Base-by-base conservation (phyloP, 2,888 invertebrate species). In the Zelleria hepariella region DNA sequence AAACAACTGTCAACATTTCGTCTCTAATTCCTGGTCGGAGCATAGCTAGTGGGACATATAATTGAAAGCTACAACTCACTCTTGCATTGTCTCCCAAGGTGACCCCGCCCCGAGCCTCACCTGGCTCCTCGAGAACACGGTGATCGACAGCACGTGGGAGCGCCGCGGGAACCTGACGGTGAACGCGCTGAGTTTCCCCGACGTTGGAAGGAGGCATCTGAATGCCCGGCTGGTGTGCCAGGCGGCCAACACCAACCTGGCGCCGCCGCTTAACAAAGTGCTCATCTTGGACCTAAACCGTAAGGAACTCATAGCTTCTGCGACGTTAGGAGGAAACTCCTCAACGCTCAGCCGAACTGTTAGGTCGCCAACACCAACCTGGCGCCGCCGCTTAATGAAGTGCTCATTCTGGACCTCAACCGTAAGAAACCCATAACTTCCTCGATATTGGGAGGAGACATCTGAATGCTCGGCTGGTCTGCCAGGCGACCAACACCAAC, bases 401-500 rank as follows among this genome's bases (percentile, higher is more conserved):
- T 94, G 62, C 91, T 95, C 71, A 93, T 95, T 67, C 88, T 96
- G 77, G 94, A 96, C 80, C 91, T 96, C 65, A 95, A 96, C 81
- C 90, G 96, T 96, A 88, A 95, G 96, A 94, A n/a, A n/a, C n/a
- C n/a, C n/a, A n/a, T n/a, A 92, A 92, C 64, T 95, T 94, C 78
- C 94, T 94, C 63, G 93, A 92, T 79, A 91, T 97, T 66, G 94
- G 94, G 18, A 88, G 96, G 57, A 94, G 95, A 82, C 95, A 96
- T 83, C 91, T 96, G 65, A 94, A 95, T 83, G 91, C 94, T 59
- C 90, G 95, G 72, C 93, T 96, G 72, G 92, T 95, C 72, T 97
- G 96, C 84, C 95, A 96, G 82, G 96, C 96, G 21, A 93, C 94
- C 72, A 97, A 97, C 83, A 96, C 96, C 68, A 94, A 94, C 78